Conservation (phyloP, 2,113 vertebrate species). For the Bettongia penicillata region DNA sequence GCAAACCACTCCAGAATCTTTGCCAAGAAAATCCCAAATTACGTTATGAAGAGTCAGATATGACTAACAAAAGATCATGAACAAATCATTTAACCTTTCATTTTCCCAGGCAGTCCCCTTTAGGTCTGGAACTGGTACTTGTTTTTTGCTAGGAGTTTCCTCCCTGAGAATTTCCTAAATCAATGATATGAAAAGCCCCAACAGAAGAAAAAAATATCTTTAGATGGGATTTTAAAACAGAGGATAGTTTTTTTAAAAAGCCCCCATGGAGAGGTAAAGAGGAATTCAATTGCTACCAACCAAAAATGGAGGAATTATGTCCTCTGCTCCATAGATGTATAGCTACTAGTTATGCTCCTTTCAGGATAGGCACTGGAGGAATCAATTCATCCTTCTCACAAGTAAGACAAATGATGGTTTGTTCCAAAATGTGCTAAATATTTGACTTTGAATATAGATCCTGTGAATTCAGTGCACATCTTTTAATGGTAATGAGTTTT, state of each 20-base stretch:
- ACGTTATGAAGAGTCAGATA: neutral
- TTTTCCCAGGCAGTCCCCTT: neutral
- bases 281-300: neutral
- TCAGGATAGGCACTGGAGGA: neutral
- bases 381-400: neutral
- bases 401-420: neutral
- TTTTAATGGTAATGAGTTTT: conserved; percentile 7
- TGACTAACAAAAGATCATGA: neutral
- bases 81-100: neutral
- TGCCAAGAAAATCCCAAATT: neutral
- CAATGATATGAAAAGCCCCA: neutral
- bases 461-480: neutral
- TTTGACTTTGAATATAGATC: neutral
- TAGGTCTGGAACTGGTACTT: neutral
- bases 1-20: neutral
- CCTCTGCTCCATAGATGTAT: neutral
- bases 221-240: neutral
- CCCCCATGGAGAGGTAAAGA: neutral
- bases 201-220: neutral
- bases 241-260: neutral
- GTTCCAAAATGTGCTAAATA: conserved; percentile 8
- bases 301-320: neutral
- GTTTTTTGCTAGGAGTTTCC: neutral
- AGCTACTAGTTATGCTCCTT: neutral
- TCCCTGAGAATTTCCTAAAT: neutral